phyloP scores from a whole-genome alignment of 2,888 invertebrate genomes.

The Cactoblastis cactorum region DNA sequence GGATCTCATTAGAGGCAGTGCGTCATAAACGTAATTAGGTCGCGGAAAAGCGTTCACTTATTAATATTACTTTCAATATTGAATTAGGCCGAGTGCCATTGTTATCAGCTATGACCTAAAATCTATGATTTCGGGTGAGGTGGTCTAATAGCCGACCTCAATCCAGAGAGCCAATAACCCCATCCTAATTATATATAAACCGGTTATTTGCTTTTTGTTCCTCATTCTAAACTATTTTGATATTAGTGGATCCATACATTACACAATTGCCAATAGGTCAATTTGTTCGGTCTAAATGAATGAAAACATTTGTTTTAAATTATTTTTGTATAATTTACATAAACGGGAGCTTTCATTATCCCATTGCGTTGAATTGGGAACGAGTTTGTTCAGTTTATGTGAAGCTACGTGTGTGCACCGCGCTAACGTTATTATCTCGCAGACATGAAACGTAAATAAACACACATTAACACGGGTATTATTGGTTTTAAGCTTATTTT shows the following conservation, averaged over 20 bases:
- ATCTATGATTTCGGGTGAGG: background rate
- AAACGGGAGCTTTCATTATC: conserved; percentile 5
- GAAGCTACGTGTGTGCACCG: background rate
- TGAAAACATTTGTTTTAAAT: background rate
- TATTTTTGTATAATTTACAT: conserved; percentile 6
- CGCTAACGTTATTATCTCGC: background rate
- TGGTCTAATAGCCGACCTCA: background rate
- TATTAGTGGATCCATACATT: background rate
- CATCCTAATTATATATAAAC: conserved; percentile 8
- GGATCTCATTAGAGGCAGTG: background rate
- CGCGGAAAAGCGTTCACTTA: background rate
- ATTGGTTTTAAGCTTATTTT: background rate
- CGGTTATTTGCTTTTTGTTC: background rate
- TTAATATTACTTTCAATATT: conserved; percentile 2
- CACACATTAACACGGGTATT: background rate
- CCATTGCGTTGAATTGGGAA: background rate
- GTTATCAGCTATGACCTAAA: conserved; percentile 6
- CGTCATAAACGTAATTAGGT: background rate
- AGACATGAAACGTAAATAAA: conserved; percentile 4
- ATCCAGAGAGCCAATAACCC: conserved; percentile 4
- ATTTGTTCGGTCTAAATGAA: conserved; percentile 1
- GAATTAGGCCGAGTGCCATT: background rate
- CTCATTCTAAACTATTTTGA: background rate
- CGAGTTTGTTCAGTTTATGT: background rate
- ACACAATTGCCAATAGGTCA: conserved; percentile 6